A percentile compares a stretch with the other conserved stretches of the same genome.
phyloP scores from a whole-genome alignment of 2,113 vertebrate genomes.

The Tringa solitaria region DNA sequence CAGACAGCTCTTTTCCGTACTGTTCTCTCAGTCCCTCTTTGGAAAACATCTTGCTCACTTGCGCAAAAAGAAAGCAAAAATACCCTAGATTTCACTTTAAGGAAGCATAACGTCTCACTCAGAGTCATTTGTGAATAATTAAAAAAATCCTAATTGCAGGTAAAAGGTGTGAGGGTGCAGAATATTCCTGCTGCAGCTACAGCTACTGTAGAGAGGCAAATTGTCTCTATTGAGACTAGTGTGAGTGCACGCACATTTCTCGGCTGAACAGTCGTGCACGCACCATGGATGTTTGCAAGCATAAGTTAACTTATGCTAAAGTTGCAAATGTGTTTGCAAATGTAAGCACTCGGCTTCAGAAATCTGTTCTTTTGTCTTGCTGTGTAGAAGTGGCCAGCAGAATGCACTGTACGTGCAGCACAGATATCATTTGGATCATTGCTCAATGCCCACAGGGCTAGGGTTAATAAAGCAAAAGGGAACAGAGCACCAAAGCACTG shows the following conservation, averaged over 20 bases:
- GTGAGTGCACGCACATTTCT: background rate
- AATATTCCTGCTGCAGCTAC: background rate
- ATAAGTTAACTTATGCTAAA: background rate
- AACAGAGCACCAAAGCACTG: slow-evolving; percentile 24
- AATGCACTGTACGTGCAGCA: slow-evolving; percentile 26
- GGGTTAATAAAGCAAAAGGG: slow-evolving; percentile 51
- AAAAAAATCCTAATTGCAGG: background rate
- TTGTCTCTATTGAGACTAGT: background rate
- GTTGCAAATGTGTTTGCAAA: background rate
- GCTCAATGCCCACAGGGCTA: slow-evolving; percentile 33
- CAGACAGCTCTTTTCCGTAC: background rate
- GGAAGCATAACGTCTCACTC: background rate
- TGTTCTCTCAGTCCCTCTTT: background rate
- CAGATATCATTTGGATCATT: background rate
- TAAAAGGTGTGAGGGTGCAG: background rate
- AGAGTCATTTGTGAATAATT: background rate
- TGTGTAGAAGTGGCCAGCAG: background rate
- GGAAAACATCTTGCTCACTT: background rate
- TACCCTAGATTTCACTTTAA: background rate
- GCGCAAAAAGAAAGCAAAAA: background rate
- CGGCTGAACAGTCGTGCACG: background rate
- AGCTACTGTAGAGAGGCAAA: background rate
- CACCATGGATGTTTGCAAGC: background rate
- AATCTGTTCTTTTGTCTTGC: background rate
- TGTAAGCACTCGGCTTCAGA: background rate